Base-by-base conservation (phyloP, 2,113 vertebrate genomes). In the Oostethus manadensis region DNA sequence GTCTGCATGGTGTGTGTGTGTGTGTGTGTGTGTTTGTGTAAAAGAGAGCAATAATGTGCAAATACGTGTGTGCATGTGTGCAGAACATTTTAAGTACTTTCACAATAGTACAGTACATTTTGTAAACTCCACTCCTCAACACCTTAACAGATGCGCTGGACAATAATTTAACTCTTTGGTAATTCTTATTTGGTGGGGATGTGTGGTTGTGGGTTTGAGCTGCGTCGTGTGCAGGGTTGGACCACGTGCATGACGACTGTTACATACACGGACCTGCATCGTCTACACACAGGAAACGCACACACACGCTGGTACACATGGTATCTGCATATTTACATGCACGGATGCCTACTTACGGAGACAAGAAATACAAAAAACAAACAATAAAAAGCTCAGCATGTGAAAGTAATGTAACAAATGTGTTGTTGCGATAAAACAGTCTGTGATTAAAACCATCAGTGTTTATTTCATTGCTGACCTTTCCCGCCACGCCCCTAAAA, bases 401-500 rank as follows among this genome's bases (percentile, higher is more conserved):
- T 26, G 23, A 26, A 26, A 26, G 23, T 26, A 26, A 8, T 9
- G 18, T 47, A 10, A 47, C 18, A 10, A 47, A 47, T 6, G 16
- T 48, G 46, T 21, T 21, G 17, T 48, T 48, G 20, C 11, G 8
- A 48, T n/a, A 8, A 48, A 48, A n/a, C 20, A n/a, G 5, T 48
- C n/a, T 48, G 46, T 8, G 20, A 48, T 48, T n/a, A n/a, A 48
- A 18, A 17, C 10, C 38, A 13, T 13, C 38, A 10, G 11, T 9
- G 2, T 66, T 61, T 65, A 38, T 54, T 62, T 43, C 18, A 60
- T 56, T 35, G 21, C 43, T 15, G 46, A 1, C 16, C 53, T 63
- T 66, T 54, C 18, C 48, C 10, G 56, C 23, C 51, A 26, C 38
- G 13, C 11, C 38, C 38, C 13, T 11, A 15, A 14, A 22, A 21